Evolutionary conservation across 2,888 invertebrate genomes (phyloP).

Genomic region (Hyalella azteca): DNA sequence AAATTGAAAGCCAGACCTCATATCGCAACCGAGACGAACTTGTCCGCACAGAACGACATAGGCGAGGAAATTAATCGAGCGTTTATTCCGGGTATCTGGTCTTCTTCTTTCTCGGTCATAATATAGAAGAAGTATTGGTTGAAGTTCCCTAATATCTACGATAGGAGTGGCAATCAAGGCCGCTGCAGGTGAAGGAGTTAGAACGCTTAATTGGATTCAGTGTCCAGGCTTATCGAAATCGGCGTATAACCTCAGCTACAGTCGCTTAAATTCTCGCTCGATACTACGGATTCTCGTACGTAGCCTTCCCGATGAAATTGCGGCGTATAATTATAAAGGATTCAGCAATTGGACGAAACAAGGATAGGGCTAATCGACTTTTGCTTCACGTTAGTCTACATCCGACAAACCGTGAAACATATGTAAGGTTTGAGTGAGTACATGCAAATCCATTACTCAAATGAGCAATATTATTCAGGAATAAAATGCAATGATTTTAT

Average conservation of each 20-base stretch:
- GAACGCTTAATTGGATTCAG: conserved; percentile 20
- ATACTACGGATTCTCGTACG: too few species aligned
- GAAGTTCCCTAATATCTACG: conserved; percentile 22
- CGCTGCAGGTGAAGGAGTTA: not conserved
- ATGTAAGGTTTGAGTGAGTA: too few species aligned
- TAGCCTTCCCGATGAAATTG: too few species aligned
- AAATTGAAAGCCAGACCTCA: conserved; percentile 27
- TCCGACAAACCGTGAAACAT: too few species aligned
- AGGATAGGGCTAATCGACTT: too few species aligned
- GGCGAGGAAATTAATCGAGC: conserved; percentile 25
- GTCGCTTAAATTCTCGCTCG: conserved; percentile 7
- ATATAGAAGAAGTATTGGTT: conserved; percentile 21
- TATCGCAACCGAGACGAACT: conserved; percentile 11
- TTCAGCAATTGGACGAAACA: too few species aligned
- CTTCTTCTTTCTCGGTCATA: not conserved
- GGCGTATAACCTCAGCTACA: conserved; percentile 1
- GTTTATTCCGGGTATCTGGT: conserved; percentile 1
- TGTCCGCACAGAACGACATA: not conserved
- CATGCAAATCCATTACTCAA: too few species aligned
- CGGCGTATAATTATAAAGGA: too few species aligned
- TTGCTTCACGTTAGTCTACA: too few species aligned
- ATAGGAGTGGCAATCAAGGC: conserved; percentile 28
- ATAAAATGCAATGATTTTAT: too few species aligned
- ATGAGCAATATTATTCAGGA: too few species aligned
- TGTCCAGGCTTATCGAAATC: not conserved